phyloP scores from a whole-genome alignment of 2,888 invertebrate species.

The Teleogryllus oceanicus region DNA sequence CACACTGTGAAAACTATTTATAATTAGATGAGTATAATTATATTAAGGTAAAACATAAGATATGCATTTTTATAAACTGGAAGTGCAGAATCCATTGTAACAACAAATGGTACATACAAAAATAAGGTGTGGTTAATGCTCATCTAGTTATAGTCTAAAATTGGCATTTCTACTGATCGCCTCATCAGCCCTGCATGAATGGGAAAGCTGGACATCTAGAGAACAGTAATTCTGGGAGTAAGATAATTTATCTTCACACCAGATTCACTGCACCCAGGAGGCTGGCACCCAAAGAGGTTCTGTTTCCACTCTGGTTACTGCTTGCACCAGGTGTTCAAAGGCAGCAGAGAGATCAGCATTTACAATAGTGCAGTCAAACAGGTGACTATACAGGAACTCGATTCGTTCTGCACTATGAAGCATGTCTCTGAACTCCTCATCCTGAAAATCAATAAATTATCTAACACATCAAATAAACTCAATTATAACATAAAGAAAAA shows the following conservation, averaged over 20 bases:
- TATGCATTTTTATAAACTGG: not conserved
- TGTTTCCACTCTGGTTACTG: conserved; percentile 79
- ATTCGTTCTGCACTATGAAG: conserved; percentile 80
- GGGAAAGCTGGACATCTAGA: not conserved
- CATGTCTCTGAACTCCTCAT: conserved; percentile 87
- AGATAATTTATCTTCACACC: conserved; percentile 4
- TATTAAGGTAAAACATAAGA: conserved; percentile 6
- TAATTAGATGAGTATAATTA: conserved; percentile 18
- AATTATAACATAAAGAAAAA: too few relatives aligned
- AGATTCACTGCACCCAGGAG: conserved; percentile 79
- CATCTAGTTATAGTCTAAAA: conserved; percentile 18
- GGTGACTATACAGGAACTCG: conserved; percentile 88
- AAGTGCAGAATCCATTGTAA: conserved; percentile 4
- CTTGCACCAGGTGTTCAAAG: conserved; percentile 77
- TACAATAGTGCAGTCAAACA: conserved; percentile 90
- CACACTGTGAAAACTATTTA: conserved; percentile 18
- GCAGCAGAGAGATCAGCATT: conserved; percentile 85
- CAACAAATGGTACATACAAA: conserved; percentile 18
- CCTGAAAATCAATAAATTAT: conserved; percentile 56
- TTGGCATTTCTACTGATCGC: not conserved
- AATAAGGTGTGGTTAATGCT: conserved; percentile 18
- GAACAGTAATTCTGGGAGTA: not conserved
- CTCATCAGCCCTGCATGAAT: not conserved
- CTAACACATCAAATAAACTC: not conserved
- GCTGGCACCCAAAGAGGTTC: conserved; percentile 96